Base-by-base conservation (phyloP, 2,888 invertebrate genomes). In the Cephus spinipes region DNA sequence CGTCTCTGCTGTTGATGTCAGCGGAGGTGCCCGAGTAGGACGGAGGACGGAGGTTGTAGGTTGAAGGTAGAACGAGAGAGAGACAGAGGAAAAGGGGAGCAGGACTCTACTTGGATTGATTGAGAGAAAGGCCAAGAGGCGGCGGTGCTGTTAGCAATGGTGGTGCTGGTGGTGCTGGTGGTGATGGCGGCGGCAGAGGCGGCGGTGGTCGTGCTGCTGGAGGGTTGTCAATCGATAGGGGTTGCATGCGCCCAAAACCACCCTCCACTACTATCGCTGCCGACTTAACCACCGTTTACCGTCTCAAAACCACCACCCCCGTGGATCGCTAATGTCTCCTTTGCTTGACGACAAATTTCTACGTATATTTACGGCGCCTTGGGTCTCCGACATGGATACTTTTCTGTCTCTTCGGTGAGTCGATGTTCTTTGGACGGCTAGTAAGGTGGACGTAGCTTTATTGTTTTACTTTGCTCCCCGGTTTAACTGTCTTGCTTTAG, bases 141-240 rank as follows among this genome's bases (percentile, higher is more conserved):
- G 83, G 77, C 77, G 80, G 71, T 12, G 77, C 73, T 35, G 81
- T 76, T 69, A 75, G 81, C 69, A 77, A 55, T 73, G 33, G n/a
- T 74, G 75, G 75, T 35, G 78, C 12, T 68, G 75, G 81, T 75
- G 73, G 76, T 73, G 80, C 78, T 73, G 81, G 80, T 69, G 79
- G 76, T 55, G 75, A 75, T 79, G 80, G 82, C 77, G 80, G 82
- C 78, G 79, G 79, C 74, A 76, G 81, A 81, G 73, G 78, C 73
- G 74, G 78, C 73, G 79, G 75, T 76, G 79, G 80, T 78, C 79
- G 77, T 75, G 11, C 35, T 33, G 73, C 80, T 80, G 9, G 81
- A 81, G 81, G 84, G 81, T 82, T 84, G 87, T 88, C 88, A 88
- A 88, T 88, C 88, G 88, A 88, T 88, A 88, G 85, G 82, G 84